Evolutionary conservation across 2,888 invertebrate species (phyloP).

Genomic region (Nomada ferruginata): DNA sequence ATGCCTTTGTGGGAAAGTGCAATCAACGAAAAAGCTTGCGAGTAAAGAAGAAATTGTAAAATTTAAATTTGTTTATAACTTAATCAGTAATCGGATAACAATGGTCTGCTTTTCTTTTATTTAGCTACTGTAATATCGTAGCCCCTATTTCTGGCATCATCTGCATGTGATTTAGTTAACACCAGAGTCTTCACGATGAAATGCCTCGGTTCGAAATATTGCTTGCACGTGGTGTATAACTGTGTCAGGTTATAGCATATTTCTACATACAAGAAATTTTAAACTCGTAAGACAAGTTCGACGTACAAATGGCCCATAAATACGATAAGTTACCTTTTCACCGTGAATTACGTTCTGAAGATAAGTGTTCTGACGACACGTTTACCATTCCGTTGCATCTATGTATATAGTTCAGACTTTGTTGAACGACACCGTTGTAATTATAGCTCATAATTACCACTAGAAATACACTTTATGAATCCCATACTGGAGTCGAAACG

Average conservation of each 20-base stretch:
- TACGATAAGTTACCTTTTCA: slow-evolving; percentile 20
- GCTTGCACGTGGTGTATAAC: background rate
- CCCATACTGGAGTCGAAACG: no score
- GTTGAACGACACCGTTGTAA: background rate
- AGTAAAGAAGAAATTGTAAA: no score
- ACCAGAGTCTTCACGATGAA: background rate
- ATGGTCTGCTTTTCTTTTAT: no score
- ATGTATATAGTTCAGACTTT: background rate
- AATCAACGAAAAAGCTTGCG: no score
- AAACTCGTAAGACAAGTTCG: background rate
- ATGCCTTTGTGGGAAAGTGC: no score
- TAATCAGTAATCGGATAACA: no score
- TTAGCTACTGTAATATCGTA: background rate
- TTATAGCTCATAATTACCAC: background rate
- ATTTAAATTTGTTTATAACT: no score
- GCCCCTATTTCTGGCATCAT: background rate
- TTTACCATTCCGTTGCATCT: background rate
- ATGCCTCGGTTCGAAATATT: background rate
- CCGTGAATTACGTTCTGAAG: slow-evolving; percentile 16
- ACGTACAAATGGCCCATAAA: slow-evolving; percentile 19
- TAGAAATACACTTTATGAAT: background rate
- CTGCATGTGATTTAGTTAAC: background rate
- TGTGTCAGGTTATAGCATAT: background rate
- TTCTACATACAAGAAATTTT: slow-evolving; percentile 3
- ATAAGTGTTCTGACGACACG: slow-evolving; percentile 7